Evolutionary conservation across 2,888 invertebrate species (phyloP).

Genomic region (Cybosia mesomella): DNA sequence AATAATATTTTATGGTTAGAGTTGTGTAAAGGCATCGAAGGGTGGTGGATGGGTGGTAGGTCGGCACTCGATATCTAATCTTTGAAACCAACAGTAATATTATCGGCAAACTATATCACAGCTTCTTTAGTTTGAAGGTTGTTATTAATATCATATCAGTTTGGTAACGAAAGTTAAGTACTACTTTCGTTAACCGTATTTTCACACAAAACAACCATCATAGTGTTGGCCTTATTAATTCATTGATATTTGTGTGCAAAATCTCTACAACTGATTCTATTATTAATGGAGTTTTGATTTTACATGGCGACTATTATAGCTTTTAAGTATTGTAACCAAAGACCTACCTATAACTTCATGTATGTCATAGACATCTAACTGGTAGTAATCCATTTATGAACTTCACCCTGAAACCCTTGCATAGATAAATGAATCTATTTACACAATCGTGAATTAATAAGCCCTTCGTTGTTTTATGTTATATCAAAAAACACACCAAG

Average conservation of each 20-base stretch:
- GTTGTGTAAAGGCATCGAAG: background rate
- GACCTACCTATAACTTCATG: too few species aligned
- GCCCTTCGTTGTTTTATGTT: too few species aligned
- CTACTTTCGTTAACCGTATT: background rate
- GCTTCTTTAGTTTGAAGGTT: background rate
- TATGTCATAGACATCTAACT: too few species aligned
- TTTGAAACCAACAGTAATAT: background rate
- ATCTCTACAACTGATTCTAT: background rate
- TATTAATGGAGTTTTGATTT: too few species aligned
- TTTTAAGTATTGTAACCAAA: too few species aligned
- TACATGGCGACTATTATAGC: too few species aligned
- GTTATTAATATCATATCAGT: background rate
- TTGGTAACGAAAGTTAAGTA: background rate
- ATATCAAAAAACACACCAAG: background rate
- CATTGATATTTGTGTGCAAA: background rate
- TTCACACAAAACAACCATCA: background rate
- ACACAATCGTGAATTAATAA: too few species aligned
- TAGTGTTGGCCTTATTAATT: background rate
- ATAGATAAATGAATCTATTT: too few species aligned
- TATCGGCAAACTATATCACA: background rate
- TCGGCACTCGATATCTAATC: background rate
- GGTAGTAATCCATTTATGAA: too few species aligned
- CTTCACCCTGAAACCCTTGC: too few species aligned
- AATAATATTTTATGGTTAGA: constrained; percentile 1
- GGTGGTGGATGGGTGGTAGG: background rate